A percentile compares a stretch with the other conserved stretches of the same genome.
These are phyloP conservation scores for Pterophyllum scalare DNA, from an alignment of 2,113 vertebrate genomes.

Conservation along the genomic window DNA sequence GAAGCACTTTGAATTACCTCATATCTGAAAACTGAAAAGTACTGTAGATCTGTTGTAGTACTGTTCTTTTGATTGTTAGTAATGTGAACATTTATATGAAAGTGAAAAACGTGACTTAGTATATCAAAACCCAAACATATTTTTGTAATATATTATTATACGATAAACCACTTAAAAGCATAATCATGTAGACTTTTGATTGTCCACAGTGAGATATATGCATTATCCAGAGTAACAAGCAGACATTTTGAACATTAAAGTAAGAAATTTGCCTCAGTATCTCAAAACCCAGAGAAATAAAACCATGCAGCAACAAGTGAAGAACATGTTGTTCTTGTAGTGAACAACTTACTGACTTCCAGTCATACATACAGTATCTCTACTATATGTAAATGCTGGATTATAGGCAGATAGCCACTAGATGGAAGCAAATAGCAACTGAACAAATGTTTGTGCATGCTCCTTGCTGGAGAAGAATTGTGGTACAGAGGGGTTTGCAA, in stretches of 20 bases:
- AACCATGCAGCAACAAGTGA: not conserved
- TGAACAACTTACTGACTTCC: not conserved
- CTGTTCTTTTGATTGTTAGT: not conserved
- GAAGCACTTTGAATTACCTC: too few relatives aligned
- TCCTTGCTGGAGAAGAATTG: constrained; percentile 8
- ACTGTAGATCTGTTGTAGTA: not conserved
- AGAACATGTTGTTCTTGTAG: not conserved
- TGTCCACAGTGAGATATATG: not conserved
- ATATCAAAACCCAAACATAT: too few relatives aligned
- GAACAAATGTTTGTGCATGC: not conserved
- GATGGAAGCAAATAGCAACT: constrained; percentile 44
- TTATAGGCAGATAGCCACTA: constrained; percentile 41
- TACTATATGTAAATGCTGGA: not conserved
- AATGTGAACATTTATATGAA: not conserved
- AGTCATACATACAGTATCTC: not conserved
- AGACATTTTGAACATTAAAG: not conserved
- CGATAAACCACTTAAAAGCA: not conserved
- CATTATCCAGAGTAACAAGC: not conserved
- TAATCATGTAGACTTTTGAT: not conserved
- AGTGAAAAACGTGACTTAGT: too few relatives aligned
- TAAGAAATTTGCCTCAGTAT: not conserved
- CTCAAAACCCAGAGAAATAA: not conserved
- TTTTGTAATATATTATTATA: not conserved
- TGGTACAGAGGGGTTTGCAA: not conserved
- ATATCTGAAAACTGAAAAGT: not conserved